phyloP scores from a whole-genome alignment of 2,113 vertebrate species.

The Nothocercus julius region DNA sequence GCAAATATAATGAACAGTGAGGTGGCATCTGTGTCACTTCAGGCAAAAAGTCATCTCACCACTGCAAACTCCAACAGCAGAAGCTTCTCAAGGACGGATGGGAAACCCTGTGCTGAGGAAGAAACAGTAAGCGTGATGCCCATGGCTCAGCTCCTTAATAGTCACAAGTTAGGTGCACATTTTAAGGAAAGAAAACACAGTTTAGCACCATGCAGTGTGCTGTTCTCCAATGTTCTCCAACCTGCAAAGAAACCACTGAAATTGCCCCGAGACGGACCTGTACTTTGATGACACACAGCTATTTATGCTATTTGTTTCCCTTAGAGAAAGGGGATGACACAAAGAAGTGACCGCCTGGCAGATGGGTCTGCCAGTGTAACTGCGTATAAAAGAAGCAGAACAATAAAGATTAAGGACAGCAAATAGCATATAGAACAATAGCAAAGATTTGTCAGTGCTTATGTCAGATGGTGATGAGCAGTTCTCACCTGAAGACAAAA shows the following conservation, averaged over 20 bases:
- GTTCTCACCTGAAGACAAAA: neutral
- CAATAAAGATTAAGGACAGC: neutral
- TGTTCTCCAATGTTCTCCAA: neutral
- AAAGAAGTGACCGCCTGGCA: neutral
- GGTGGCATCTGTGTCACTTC: neutral
- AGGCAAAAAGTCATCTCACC: neutral
- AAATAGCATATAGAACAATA: neutral
- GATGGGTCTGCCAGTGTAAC: accelerated
- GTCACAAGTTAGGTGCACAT: neutral
- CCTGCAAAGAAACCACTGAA: neutral
- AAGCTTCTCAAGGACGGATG: neutral
- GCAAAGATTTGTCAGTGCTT: neutral
- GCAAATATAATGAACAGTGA: neutral
- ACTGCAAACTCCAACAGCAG: neutral
- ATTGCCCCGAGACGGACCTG: neutral
- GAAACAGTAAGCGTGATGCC: accelerated
- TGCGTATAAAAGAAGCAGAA: neutral
- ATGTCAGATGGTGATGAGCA: neutral
- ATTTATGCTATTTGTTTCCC: neutral
- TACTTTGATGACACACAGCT: neutral
- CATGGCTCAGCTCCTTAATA: neutral
- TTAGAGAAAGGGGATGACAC: neutral
- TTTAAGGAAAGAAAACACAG: neutral
- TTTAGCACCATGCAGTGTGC: neutral
- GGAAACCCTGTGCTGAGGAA: neutral